A percentile compares a stretch with the other conserved stretches of the same genome.
phyloP scores from a whole-genome alignment of 2,113 vertebrate genomes.

The Deroptyus accipitrinus region DNA sequence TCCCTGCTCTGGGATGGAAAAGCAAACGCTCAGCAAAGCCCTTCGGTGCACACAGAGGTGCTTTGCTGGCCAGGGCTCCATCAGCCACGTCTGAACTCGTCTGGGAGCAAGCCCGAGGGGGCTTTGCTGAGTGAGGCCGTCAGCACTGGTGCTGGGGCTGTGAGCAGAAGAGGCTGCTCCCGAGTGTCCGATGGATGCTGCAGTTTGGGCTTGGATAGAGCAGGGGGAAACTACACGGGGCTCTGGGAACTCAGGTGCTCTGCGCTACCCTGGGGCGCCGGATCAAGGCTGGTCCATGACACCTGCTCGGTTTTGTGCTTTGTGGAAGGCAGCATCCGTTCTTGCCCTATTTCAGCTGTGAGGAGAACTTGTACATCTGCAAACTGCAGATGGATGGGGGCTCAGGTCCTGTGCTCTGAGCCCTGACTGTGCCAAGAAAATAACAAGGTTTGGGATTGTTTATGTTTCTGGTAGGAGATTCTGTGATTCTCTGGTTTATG shows the following conservation, averaged over 20 bases:
- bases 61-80: background rate
- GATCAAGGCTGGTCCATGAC: rapidly evolving
- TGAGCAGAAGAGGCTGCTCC: background rate
- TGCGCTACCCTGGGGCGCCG: rapidly evolving
- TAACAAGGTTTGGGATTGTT: conserved; percentile 52
- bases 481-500: background rate
- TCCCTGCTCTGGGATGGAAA: background rate
- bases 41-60: no score
- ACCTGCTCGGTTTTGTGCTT: rapidly evolving
- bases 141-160: background rate
- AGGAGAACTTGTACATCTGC: background rate
- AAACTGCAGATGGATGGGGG: background rate
- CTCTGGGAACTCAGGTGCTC: rapidly evolving
- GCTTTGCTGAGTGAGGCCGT: background rate
- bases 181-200: background rate
- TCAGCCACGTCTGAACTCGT: background rate
- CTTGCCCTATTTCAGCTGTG: background rate
- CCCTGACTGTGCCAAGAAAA: conserved; percentile 61
- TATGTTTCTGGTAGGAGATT: conserved; percentile 26
- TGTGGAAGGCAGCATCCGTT: background rate
- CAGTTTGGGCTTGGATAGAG: background rate
- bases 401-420: conserved; percentile 6
- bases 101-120: rapidly evolving
- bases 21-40: rapidly evolving
- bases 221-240: no score